These are phyloP conservation scores for Elegia similella DNA, from an alignment of 2,888 invertebrate genomes.

Conservation along the genomic window DNA sequence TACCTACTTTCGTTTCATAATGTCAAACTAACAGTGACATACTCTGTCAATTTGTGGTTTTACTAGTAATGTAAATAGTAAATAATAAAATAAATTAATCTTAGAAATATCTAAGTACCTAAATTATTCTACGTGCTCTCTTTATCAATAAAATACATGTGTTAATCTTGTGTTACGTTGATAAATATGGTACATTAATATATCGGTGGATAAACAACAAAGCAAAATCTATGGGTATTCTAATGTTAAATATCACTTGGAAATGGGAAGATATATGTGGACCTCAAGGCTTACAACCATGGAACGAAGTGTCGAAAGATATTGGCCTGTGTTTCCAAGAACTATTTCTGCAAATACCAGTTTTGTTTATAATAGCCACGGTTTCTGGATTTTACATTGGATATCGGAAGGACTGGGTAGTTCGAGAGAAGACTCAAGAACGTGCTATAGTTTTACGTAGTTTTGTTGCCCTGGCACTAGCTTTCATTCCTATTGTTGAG, in stretches of 20 bases:
- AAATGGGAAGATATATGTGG: slow-evolving; percentile 90
- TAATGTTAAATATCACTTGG: slow-evolving; percentile 71
- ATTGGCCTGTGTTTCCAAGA: slow-evolving; percentile 93
- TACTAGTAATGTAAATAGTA: too few relatives aligned
- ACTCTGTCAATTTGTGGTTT: too few relatives aligned
- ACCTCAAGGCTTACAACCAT: slow-evolving; percentile 85
- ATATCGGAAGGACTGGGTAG: slow-evolving; percentile 82
- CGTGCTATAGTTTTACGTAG: slow-evolving; percentile 85
- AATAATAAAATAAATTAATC: too few relatives aligned
- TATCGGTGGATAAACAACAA: not conserved
- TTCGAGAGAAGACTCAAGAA: slow-evolving; percentile 83
- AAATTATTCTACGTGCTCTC: too few relatives aligned
- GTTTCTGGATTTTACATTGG: slow-evolving; percentile 92
- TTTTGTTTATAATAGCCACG: slow-evolving; percentile 86
- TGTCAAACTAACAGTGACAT: too few relatives aligned
- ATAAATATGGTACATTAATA: not conserved
- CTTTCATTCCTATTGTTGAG: slow-evolving; percentile 85
- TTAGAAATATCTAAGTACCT: too few relatives aligned
- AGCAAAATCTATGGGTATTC: slow-evolving; percentile 36
- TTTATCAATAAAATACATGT: too few relatives aligned
- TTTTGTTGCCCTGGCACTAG: slow-evolving; percentile 83
- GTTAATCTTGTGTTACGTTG: not conserved
- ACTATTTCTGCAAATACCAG: slow-evolving; percentile 88
- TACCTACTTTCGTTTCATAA: too few relatives aligned
- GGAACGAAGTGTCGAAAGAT: slow-evolving; percentile 86